A percentile compares a stretch with the other conserved stretches of the same genome.
Conservation (phyloP, 2,797 vertebrate genomes). For the Sarcoramphus papa region DNA sequence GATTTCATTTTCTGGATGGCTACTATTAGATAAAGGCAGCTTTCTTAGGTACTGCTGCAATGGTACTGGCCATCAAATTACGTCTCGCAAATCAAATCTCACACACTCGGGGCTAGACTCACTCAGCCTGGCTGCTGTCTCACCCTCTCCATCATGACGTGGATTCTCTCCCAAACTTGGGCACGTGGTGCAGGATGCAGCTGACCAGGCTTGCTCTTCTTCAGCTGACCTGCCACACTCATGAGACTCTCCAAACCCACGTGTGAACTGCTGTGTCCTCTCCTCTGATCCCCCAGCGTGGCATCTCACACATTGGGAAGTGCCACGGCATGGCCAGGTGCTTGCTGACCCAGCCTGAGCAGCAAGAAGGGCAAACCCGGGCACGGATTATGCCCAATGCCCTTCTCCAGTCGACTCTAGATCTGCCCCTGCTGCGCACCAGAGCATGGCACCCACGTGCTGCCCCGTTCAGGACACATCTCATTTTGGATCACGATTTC, state of each 20-base stretch:
- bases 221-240: neutral
- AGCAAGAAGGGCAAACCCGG: neutral
- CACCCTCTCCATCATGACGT: rapidly evolving
- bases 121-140: neutral
- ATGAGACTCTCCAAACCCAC: neutral
- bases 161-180: neutral
- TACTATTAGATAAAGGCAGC: conserved; percentile 12
- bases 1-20: conserved; percentile 39
- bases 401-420: neutral
- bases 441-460: neutral
- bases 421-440: neutral
- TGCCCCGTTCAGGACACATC: neutral
- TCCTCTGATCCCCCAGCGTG: neutral
- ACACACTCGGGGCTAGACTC: rapidly evolving
- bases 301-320: rapidly evolving
- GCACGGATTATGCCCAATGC: neutral
- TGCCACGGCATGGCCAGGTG: rapidly evolving
- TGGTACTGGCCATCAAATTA: neutral
- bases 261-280: neutral
- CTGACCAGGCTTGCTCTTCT: neutral
- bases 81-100: neutral
- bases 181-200: rapidly evolving
- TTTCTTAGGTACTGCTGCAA: neutral
- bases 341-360: neutral
- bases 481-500: neutral